A percentile compares a stretch with the other conserved stretches of the same genome.
phyloP scores from a whole-genome alignment of 2,888 invertebrate genomes.

The Eupeodes luniger region DNA sequence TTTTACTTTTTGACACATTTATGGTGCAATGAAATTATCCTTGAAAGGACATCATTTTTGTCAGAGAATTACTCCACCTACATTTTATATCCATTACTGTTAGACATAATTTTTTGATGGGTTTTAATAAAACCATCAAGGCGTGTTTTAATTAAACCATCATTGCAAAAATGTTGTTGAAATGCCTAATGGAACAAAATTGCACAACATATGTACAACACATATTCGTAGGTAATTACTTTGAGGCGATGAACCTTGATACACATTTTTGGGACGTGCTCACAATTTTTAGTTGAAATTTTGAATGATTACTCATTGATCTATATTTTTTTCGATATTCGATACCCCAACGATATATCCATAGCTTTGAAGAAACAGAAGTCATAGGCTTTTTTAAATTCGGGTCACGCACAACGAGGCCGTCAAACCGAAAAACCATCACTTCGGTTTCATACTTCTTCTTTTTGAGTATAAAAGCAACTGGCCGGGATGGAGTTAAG shows the following conservation, averaged over 20 bases:
- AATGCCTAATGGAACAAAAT: not conserved
- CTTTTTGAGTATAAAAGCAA: slow-evolving; percentile 54
- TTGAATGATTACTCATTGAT: not conserved
- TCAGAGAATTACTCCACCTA: too few relatives aligned
- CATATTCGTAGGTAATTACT: not conserved
- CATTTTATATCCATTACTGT: too few relatives aligned
- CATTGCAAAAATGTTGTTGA: not conserved
- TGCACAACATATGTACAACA: not conserved
- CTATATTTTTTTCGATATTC: not conserved
- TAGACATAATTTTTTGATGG: too few relatives aligned
- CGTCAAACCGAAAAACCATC: not conserved
- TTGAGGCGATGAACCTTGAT: not conserved
- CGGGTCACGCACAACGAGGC: slow-evolving; percentile 50
- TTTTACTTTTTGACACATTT: too few relatives aligned
- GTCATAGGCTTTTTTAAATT: slow-evolving; percentile 16
- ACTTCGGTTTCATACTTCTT: not conserved
- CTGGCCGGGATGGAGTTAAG: not conserved
- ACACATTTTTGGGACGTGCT: slow-evolving; percentile 10
- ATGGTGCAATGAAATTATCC: too few relatives aligned
- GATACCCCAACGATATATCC: not conserved
- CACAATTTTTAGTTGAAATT: not conserved
- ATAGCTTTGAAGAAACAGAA: slow-evolving; percentile 15
- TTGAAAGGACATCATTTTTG: too few relatives aligned
- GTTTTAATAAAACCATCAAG: not conserved
- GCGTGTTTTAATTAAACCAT: not conserved